phyloP scores from a whole-genome alignment of 2,113 vertebrate genomes.

The Circaetus gallicus region DNA sequence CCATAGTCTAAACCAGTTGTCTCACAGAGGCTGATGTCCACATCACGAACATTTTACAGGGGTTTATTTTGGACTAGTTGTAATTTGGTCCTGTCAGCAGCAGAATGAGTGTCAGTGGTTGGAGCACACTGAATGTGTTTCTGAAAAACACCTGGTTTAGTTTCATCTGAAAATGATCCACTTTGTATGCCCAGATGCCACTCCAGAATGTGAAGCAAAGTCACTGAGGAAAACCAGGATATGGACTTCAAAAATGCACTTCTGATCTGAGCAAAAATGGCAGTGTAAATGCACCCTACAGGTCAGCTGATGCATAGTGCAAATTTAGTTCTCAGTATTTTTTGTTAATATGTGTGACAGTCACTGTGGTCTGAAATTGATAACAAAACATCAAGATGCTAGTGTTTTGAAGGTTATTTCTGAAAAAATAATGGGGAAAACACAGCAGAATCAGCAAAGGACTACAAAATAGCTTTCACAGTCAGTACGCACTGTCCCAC shows the following conservation, averaged over 20 bases:
- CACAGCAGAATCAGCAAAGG: neutral
- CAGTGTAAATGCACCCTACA: neutral
- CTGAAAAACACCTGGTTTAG: neutral
- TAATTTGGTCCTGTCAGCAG: neutral
- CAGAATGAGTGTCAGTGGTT: neutral
- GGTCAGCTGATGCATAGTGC: neutral
- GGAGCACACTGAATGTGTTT: neutral
- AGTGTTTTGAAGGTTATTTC: neutral
- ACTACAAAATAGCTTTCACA: neutral
- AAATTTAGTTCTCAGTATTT: neutral
- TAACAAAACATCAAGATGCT: neutral
- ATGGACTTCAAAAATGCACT: neutral
- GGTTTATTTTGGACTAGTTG: neutral
- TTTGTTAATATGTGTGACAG: neutral
- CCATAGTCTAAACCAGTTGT: neutral
- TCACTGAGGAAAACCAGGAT: neutral
- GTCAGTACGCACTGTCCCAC: accelerated
- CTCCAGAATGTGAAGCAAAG: neutral
- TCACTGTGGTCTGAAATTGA: neutral
- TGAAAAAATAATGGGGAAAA: neutral
- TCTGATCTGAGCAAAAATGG: neutral
- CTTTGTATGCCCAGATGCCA: neutral
- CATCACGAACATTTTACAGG: neutral
- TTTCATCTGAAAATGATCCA: neutral
- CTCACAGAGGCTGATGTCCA: neutral